These are phyloP conservation scores for Lepidocolaptes lacrymiger DNA, from an alignment of 2,797 vertebrate genomes.

Conservation along the genomic window DNA sequence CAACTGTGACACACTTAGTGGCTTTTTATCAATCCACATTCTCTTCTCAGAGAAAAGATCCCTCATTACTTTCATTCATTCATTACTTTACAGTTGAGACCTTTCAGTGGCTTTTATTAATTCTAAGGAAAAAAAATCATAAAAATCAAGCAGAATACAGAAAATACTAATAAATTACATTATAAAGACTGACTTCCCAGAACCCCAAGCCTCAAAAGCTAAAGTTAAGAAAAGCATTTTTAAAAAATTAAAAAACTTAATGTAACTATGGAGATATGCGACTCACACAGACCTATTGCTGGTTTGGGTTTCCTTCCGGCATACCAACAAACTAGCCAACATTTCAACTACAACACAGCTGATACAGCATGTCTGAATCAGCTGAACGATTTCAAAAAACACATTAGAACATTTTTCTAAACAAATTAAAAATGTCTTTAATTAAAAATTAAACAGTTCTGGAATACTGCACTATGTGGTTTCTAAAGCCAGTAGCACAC, in stretches of 20 bases:
- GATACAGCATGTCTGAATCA: neutral
- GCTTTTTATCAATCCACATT: neutral
- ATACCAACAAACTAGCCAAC: neutral
- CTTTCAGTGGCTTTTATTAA: neutral
- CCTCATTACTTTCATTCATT: neutral
- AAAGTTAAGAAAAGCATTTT: neutral
- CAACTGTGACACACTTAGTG: neutral
- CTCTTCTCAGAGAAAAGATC: neutral
- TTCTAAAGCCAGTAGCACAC: neutral
- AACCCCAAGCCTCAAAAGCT: neutral
- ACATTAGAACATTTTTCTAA: neutral
- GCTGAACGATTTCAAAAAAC: neutral
- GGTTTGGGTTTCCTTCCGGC: neutral
- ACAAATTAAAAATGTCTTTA: neutral
- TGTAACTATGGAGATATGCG: neutral
- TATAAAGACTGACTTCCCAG: neutral
- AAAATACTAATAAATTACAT: neutral
- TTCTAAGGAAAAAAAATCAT: neutral
- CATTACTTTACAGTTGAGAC: neutral
- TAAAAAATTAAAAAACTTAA: neutral
- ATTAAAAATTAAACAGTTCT: neutral
- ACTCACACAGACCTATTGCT: neutral
- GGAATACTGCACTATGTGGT: neutral
- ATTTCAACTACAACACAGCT: neutral
- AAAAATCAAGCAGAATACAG: neutral